Percentiles rank a stretch among this genome's conserved stretches.
Conservation (phyloP, 1,140 invertebrate genomes). For the Halesus radiatus region DNA sequence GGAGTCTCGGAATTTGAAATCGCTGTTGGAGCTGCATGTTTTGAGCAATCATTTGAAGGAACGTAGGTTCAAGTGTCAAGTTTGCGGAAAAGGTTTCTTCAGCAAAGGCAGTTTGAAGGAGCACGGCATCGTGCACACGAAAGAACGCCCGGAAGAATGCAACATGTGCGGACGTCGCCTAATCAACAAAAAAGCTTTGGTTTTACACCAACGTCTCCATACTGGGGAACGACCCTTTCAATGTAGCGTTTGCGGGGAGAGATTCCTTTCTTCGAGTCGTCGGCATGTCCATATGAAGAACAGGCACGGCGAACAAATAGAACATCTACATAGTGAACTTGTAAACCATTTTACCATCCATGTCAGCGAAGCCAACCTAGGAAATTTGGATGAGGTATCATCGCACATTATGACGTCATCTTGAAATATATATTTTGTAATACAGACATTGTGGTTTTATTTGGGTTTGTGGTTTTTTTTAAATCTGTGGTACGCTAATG, state of each 20-base stretch:
- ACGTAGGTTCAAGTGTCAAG: constrained; percentile 66
- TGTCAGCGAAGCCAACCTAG: constrained; percentile 19
- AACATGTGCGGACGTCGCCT: constrained; percentile 66
- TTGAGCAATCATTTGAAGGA: constrained; percentile 69
- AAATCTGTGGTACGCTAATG: no score
- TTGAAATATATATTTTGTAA: no score
- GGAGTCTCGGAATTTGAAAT: constrained; percentile 64
- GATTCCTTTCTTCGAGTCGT: constrained; percentile 66
- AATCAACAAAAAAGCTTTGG: constrained; percentile 65
- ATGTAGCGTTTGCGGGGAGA: constrained; percentile 78
- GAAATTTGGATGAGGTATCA: no score
- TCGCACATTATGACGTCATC: no score
- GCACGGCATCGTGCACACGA: constrained; percentile 66
- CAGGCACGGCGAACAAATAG: constrained; percentile 62
- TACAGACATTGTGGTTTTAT: no score
- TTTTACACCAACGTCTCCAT: constrained; percentile 70
- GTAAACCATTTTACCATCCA: constrained; percentile 47
- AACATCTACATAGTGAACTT: constrained; percentile 48
- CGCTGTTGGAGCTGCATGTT: constrained; percentile 67
- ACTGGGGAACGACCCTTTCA: constrained; percentile 84
- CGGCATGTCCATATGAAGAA: constrained; percentile 65
- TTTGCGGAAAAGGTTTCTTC: constrained; percentile 67
- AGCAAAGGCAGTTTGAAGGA: constrained; percentile 65
- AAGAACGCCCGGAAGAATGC: constrained; percentile 66
- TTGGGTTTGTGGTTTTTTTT: no score